Conservation (phyloP, 1,140 invertebrate genomes). For the Palaemon carinicauda region DNA sequence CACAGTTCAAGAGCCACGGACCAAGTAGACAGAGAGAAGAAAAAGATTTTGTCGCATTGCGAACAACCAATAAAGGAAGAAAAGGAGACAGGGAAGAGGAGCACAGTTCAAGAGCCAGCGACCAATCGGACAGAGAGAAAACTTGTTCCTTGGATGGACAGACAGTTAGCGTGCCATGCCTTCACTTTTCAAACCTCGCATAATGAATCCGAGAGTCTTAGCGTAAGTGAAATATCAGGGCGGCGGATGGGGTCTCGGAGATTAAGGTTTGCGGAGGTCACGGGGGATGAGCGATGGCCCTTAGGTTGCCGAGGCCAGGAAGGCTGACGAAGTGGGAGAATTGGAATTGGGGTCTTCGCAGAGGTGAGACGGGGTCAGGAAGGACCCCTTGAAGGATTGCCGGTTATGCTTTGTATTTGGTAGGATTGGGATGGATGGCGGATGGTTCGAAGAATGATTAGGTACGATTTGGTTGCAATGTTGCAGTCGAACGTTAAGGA, state of each 20-base stretch:
- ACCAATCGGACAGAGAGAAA: not conserved
- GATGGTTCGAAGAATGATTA: not conserved
- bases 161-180: not conserved
- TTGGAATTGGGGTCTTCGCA: not conserved
- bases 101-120: not conserved
- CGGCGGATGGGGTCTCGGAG: not conserved
- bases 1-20: no score
- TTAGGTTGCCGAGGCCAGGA: not conserved
- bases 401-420: not conserved
- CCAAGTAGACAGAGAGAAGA: no score
- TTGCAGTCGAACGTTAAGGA: no score
- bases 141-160: not conserved
- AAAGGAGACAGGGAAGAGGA: not conserved
- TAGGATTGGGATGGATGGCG: not conserved
- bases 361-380: not conserved
- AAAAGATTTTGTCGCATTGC: not conserved
- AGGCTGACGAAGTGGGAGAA: not conserved
- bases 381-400: not conserved
- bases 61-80: not conserved
- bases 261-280: not conserved
- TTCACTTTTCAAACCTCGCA: no score
- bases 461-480: not conserved
- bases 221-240: not conserved
- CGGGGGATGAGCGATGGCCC: not conserved
- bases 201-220: no score